Base-by-base conservation (phyloP, 2,113 vertebrate genomes). In the Pelobates fuscus region DNA sequence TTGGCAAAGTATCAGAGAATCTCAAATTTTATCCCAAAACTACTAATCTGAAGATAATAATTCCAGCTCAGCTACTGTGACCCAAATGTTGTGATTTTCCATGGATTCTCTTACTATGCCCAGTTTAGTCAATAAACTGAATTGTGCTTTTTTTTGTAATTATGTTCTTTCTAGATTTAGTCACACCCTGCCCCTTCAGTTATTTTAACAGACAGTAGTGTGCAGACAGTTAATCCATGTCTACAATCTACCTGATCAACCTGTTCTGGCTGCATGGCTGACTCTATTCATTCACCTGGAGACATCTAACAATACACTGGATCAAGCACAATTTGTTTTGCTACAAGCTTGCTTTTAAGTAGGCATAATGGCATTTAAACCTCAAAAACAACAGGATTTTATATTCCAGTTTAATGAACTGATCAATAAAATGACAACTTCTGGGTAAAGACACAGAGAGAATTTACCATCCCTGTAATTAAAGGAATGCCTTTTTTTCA, bases 151-250 rank as follows among this genome's bases (percentile, higher is more conserved):
- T 49, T 49, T 1, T 4, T 15, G 44, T 17, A 5, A 17, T 49
- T 49, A 5, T 49, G 11, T 17, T 49, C 4, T 18, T 49, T 49
- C 15, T 43, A 24, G 20, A 44, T 43, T 43, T 60, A n/a, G 23
- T 37, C 64, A 46, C 55, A 37, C 73, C 73, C 65, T 17, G 43
- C 54, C 32, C 37, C 73, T 65, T 52, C 58, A 44, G 29, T 52
- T 27, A 23, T 46, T 63, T 27, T 32, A 71, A 21, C 63, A 75
- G 71, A 67, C 54, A 59, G n/a, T 62, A 52, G 54, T 67, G 25
- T 67, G 64, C 55, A 76, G 72, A 76, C 72, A 67, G 72, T 67
- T 76, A 76, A 76, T 76, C 73, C 57, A 18, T 76, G 65, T 77
- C 54, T 68, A 37, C 65, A 68, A 37, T 27, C 41, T 61, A 61